Evolutionary conservation across 2,113 vertebrate genomes (phyloP).

Genomic region (Montifringilla adamsi): DNA sequence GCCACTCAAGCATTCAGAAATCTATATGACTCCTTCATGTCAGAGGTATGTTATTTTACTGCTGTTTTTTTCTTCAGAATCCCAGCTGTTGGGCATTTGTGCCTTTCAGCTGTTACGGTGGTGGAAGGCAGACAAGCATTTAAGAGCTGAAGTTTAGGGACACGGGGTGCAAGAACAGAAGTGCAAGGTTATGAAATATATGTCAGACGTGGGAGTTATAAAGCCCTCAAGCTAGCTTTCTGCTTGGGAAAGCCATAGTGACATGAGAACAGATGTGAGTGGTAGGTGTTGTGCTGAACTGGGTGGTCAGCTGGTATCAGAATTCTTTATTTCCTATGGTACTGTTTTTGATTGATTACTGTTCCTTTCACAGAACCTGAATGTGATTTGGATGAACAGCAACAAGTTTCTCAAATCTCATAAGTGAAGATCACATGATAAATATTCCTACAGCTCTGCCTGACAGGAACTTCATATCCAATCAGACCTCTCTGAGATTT

Average conservation of each 20-base stretch:
- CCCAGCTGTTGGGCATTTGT: constrained; percentile 66
- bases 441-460: neutral
- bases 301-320: neutral
- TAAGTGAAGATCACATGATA: neutral
- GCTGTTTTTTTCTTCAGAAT: constrained; percentile 62
- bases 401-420: neutral
- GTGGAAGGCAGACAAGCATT: constrained; percentile 22
- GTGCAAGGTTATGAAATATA: constrained; percentile 36
- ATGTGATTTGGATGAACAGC: neutral
- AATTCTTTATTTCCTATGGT: constrained; percentile 4
- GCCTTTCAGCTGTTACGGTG: constrained; percentile 65
- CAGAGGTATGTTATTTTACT: constrained; percentile 26
- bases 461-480: neutral
- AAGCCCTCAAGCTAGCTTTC: constrained; percentile 15
- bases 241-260: neutral
- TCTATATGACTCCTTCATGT: constrained; percentile 1
- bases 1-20: constrained; percentile 53
- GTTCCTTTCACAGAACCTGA: neutral
- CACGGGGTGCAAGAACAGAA: constrained; percentile 1
- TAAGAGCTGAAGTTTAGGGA: constrained; percentile 38
- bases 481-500: constrained; percentile 22
- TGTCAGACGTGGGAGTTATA: constrained; percentile 33
- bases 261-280: constrained; percentile 22
- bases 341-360: constrained; percentile 6
- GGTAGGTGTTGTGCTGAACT: neutral